These are phyloP conservation scores for Pterocles gutturalis DNA, from an alignment of 2,113 vertebrate species.

Conservation along the genomic window DNA sequence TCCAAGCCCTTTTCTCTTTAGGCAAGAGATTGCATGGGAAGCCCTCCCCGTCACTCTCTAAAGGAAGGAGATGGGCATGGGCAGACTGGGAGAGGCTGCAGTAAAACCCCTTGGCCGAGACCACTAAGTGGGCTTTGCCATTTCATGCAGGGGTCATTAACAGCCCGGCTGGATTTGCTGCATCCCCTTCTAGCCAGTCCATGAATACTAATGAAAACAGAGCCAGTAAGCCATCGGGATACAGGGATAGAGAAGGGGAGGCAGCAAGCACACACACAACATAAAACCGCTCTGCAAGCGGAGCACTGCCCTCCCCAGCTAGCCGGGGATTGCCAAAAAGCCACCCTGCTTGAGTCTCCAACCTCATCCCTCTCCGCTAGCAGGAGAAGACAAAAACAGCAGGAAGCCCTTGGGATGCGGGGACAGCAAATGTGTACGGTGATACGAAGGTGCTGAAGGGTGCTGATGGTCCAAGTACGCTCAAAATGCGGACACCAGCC, in stretches of 20 bases:
- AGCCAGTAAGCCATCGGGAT: neutral
- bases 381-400: neutral
- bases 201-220: conserved; percentile 40
- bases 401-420: neutral
- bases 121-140: neutral
- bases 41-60: neutral
- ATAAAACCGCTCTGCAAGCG: neutral
- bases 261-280: neutral
- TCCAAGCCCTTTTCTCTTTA: neutral
- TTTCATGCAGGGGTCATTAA: conserved; percentile 42
- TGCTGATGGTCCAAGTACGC: neutral
- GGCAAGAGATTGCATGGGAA: neutral
- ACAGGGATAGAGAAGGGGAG: neutral
- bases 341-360: neutral
- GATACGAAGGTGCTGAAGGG: rapidly evolving
- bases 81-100: neutral
- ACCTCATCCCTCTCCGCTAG: neutral
- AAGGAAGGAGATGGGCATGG: neutral
- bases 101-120: conserved; percentile 30
- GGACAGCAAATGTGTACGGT: neutral
- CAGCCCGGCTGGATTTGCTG: neutral
- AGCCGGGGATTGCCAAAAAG: rapidly evolving
- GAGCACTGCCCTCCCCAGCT: neutral
- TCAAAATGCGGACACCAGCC: rapidly evolving
- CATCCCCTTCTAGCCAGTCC: neutral